These are phyloP conservation scores for Agonopterix subpropinquella DNA, from an alignment of 2,888 invertebrate species.

Conservation along the genomic window DNA sequence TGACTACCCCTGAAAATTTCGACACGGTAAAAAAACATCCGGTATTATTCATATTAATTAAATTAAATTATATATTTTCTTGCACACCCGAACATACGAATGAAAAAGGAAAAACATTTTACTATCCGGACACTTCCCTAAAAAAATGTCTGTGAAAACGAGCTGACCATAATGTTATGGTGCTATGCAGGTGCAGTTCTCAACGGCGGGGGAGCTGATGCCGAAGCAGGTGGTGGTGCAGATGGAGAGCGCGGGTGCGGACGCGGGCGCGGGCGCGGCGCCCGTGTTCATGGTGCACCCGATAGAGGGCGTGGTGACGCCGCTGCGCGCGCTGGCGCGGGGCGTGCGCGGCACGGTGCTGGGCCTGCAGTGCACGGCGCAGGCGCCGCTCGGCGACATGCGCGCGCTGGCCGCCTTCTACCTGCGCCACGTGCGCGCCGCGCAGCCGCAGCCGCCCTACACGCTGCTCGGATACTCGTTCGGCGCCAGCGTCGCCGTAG, in stretches of 20 bases:
- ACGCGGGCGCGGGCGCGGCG: conserved; percentile 39
- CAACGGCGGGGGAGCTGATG: conserved; percentile 77
- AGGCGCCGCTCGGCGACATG: conserved; percentile 84
- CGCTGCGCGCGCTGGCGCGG: conserved; percentile 82
- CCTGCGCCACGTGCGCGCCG: conserved; percentile 81
- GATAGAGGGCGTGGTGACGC: conserved; percentile 89
- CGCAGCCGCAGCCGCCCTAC: conserved; percentile 90
- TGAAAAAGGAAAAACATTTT: too few species aligned
- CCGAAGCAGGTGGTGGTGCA: conserved; percentile 83
- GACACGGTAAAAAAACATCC: too few species aligned
- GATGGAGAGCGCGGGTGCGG: conserved; percentile 78
- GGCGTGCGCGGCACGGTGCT: conserved; percentile 85
- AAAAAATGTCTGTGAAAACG: background rate
- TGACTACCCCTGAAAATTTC: too few species aligned
- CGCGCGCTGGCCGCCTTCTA: conserved; percentile 83
- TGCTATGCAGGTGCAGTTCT: conserved; percentile 47
- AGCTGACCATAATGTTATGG: background rate
- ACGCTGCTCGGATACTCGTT: conserved; percentile 96
- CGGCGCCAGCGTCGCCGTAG: conserved; percentile 95
- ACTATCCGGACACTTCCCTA: too few species aligned
- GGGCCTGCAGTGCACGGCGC: conserved; percentile 91
- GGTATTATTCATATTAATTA: too few species aligned
- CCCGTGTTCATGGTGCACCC: conserved; percentile 87
- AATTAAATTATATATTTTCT: too few species aligned
- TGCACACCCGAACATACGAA: too few species aligned